These are phyloP conservation scores for Leptopilina syphax DNA, from an alignment of 2,888 invertebrate genomes.

Conservation along the genomic window DNA sequence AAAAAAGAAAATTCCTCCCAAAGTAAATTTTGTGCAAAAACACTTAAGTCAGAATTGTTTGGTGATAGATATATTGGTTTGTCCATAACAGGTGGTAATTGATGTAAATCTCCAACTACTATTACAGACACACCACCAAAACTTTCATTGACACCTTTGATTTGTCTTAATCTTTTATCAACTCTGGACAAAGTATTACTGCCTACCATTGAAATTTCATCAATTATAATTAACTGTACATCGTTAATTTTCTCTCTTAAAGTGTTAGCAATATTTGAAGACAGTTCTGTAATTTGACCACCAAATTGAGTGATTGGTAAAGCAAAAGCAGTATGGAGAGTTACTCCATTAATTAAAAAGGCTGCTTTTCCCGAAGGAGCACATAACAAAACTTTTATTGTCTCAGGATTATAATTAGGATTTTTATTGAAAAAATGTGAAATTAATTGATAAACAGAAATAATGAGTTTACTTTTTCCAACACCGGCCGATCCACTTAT, in stretches of 20 bases:
- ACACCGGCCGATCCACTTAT: conserved; percentile 62
- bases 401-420: conserved; percentile 50
- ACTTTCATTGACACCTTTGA: conserved; percentile 56
- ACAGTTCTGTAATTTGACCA: conserved; percentile 45
- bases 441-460: conserved; percentile 57
- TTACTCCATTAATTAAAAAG: conserved; percentile 59
- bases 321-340: conserved; percentile 61
- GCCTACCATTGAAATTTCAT: conserved; percentile 70
- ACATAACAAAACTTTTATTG: conserved; percentile 49
- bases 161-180: conserved; percentile 65
- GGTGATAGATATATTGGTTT: conserved; percentile 54
- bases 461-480: conserved; percentile 62
- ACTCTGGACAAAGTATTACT: conserved; percentile 58
- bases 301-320: conserved; percentile 48
- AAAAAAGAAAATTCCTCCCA: conserved; percentile 60
- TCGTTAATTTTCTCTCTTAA: conserved; percentile 55
- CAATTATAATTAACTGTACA: conserved; percentile 64
- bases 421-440: conserved; percentile 50
- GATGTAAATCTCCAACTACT: conserved; percentile 68
- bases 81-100: conserved; percentile 66
- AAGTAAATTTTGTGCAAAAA: conserved; percentile 45
- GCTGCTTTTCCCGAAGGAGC: conserved; percentile 63
- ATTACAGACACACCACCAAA: conserved; percentile 69
- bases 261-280: conserved; percentile 50
- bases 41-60: conserved; percentile 41